Conservation (phyloP, 2,888 invertebrate species). For the Perdita meconis region DNA sequence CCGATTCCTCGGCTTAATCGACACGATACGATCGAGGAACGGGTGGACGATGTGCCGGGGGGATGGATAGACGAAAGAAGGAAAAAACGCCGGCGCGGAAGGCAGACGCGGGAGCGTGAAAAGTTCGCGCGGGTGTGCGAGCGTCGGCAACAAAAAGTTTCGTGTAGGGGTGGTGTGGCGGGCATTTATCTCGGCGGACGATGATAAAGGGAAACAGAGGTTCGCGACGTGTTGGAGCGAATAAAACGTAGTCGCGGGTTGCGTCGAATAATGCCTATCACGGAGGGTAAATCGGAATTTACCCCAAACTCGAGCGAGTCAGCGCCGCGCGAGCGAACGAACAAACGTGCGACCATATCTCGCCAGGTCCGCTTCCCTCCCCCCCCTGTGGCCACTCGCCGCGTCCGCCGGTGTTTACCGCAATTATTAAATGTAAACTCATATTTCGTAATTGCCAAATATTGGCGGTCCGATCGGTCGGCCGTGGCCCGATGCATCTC, state of each 20-base stretch:
- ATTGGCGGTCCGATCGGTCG: constrained; percentile 79
- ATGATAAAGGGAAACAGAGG: constrained; percentile 59
- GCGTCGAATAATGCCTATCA: constrained; percentile 65
- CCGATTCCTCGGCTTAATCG: constrained; percentile 62
- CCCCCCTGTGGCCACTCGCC: constrained; percentile 76
- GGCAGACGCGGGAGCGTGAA: constrained; percentile 43
- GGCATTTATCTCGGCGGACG: constrained; percentile 59
- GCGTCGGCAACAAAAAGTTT: constrained; percentile 42
- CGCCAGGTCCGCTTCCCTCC: constrained; percentile 55
- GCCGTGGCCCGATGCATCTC: constrained; percentile 69
- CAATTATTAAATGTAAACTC: constrained; percentile 84
- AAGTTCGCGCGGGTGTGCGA: constrained; percentile 34
- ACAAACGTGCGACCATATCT: constrained; percentile 71
- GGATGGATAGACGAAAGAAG: background rate
- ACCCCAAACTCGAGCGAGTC: constrained; percentile 61
- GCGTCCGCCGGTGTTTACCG: constrained; percentile 81
- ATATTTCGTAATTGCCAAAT: constrained; percentile 84
- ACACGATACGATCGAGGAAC: constrained; percentile 2
- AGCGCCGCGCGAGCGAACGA: constrained; percentile 46
- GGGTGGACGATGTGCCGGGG: no score
- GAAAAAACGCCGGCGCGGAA: constrained; percentile 39
- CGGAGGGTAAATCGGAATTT: constrained; percentile 72
- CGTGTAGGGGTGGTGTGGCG: constrained; percentile 20
- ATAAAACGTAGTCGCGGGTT: constrained; percentile 60
- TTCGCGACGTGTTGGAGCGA: constrained; percentile 62